phyloP scores from a whole-genome alignment of 2,113 vertebrate genomes.

The Protobothrops mucrosquamatus region DNA sequence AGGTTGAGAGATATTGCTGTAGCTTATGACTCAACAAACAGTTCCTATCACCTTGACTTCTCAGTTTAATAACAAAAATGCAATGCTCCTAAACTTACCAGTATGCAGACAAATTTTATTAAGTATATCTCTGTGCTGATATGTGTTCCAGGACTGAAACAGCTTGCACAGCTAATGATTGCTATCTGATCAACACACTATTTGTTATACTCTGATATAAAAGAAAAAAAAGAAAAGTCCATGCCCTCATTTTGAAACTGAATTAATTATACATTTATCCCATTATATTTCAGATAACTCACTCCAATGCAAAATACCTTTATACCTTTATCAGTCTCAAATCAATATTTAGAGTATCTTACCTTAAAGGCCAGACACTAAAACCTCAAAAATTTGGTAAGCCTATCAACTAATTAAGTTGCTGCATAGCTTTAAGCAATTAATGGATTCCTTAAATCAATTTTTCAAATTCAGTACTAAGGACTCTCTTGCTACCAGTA shows the following conservation, averaged over 20 bases:
- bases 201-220: too few relatives aligned
- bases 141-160: background rate
- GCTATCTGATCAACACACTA: background rate
- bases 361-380: background rate
- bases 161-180: background rate
- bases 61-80: background rate
- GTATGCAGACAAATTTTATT: background rate
- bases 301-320: background rate
- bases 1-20: background rate
- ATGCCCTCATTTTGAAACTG: background rate
- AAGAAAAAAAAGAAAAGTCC: background rate
- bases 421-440: constrained; percentile 13
- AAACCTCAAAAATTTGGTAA: background rate
- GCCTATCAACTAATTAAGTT: constrained; percentile 15
- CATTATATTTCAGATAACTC: background rate
- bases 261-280: background rate
- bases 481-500: background rate
- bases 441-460: constrained; percentile 23
- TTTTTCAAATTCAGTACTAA: constrained; percentile 4
- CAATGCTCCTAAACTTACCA: background rate
- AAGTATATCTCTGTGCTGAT: background rate
- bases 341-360: background rate
- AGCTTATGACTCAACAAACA: background rate
- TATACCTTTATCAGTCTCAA: background rate
- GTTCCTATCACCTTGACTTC: background rate